Base-by-base conservation (phyloP, 2,113 vertebrate species). In the Ornithorhynchus anatinus region DNA sequence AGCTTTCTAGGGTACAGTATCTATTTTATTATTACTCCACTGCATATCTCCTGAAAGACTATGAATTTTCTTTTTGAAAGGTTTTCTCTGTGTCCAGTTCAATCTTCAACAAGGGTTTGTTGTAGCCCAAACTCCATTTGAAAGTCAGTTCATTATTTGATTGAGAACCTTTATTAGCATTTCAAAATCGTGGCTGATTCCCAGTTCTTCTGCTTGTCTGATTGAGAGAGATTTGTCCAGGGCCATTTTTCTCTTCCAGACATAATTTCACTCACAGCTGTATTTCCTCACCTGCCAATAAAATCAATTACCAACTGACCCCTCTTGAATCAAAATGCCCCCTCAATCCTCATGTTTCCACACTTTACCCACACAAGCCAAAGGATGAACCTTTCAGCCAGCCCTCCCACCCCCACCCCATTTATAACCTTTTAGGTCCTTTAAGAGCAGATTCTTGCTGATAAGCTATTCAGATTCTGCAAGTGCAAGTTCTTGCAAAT, bases 271-370 rank as follows among this genome's bases (percentile, higher is more conserved):
- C 54, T 72, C 35, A 44, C 23, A 60, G 36, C 31, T 81, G 19
- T 77, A 38, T 70, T 85, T 84, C 79, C 75, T 75, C 43, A 69
- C 53, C 64, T 72, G 78, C 25, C 45, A 54, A 37, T 66, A 51
- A 0, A 5, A 67, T 77, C 69, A 37, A 52, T 72, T 44, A 53
- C 19, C 22, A 59, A 12, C 40, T 64, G 32, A 60, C 72, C 54
- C 35, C 23, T 64, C 68, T 33, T 0, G 0, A 5, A 7, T 40
- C 3, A 11, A 2, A 22, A 43, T 44, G 10, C 59, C 42, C 40
- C 43, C 54, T 38, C 69, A 37, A 29, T 43, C 9, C 1, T 74
- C 17, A 53, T 69, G 20, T 59, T 45, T 73, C 39, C 48, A 22
- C 10, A 50, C 10, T 38, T 39, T 59, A 39, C 58, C 61, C 25